Percentiles rank a stretch among this genome's conserved stretches.
These are phyloP conservation scores for Dipus sagitta DNA, from an alignment of 2,797 vertebrate species.

Conservation along the genomic window DNA sequence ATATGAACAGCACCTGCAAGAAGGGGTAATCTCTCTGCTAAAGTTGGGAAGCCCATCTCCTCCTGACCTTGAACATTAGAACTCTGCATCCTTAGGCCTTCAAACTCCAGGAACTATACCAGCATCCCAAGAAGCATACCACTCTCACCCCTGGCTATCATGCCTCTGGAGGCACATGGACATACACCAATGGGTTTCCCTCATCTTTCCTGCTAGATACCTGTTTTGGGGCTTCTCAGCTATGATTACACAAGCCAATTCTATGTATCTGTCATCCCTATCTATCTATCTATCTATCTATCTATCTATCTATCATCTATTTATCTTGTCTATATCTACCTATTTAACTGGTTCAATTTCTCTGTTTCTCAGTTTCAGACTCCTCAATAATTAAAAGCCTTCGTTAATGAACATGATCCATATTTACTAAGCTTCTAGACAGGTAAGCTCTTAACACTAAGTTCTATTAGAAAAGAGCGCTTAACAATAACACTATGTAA, in stretches of 20 bases:
- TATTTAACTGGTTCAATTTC: background rate
- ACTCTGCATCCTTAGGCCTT: background rate
- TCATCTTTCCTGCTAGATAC: background rate
- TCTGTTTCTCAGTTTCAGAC: background rate
- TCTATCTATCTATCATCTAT: background rate
- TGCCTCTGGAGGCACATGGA: background rate
- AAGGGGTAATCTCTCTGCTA: background rate
- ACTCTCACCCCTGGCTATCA: background rate
- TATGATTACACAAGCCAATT: background rate
- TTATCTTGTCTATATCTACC: background rate
- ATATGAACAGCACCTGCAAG: background rate
- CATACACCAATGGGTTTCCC: background rate
- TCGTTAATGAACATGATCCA: background rate
- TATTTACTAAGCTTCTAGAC: background rate
- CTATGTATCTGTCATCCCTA: too few species aligned
- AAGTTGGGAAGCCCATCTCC: background rate
- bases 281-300: background rate
- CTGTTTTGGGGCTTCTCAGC: background rate
- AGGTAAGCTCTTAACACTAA: background rate
- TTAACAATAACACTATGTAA: background rate
- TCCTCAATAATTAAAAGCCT: background rate
- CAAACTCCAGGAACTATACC: background rate
- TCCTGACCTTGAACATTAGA: background rate
- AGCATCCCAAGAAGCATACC: background rate
- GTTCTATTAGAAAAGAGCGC: background rate